Evolutionary conservation across 37 sponge, comb jelly and placozoan genomes (phyloP), one percentile per base, ranked within the genome.

Genomic region (Aplysina aerophoba): DNA sequence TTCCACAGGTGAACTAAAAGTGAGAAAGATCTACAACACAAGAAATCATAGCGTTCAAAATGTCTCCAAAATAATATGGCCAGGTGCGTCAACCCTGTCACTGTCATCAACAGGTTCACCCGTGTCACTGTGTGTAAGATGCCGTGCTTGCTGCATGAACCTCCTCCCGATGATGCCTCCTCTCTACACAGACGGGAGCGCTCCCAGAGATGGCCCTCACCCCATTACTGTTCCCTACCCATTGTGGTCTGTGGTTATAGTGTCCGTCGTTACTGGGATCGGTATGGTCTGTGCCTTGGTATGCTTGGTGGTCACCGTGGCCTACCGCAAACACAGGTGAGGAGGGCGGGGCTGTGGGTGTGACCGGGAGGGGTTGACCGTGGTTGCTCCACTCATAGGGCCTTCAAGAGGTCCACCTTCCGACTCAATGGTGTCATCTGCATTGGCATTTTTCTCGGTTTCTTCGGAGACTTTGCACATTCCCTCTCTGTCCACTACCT

Each of bases 251-350:
- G 44, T 50, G 44, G 0, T 8, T 24, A 50, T 21, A 24, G 40
- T 19, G 15, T 5, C 38, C 38, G 1, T 75, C 2, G 20, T 36
- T 75, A n/a, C 78, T 25, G 78, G 78, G 21, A 44, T 36, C 12
- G 78, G 78, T 4, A 36, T 41, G 20, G 40, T 75, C 78, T 36
- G 37, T 16, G 33, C 78, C 21, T 4, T 75, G 1, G 24, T 21
- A 39, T 75, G 78, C 15, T 21, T 75, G 14, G 24, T 36, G 37
- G 37, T 75, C 25, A 50, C 78, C 15, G 0, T 75, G 3, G 37
- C 37, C 54, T 75, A 53, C 53, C 37, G 78, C 37, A 75, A 75
- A 36, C 78, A 75, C 53, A 38, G 54, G 78, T 75, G 44, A 53
- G 78, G 16, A n/a, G 24, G 64, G 28, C 12, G 28, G 28, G 28